These are phyloP conservation scores for Crocuta crocuta DNA, from an alignment of 2,113 vertebrate genomes.

Conservation along the genomic window DNA sequence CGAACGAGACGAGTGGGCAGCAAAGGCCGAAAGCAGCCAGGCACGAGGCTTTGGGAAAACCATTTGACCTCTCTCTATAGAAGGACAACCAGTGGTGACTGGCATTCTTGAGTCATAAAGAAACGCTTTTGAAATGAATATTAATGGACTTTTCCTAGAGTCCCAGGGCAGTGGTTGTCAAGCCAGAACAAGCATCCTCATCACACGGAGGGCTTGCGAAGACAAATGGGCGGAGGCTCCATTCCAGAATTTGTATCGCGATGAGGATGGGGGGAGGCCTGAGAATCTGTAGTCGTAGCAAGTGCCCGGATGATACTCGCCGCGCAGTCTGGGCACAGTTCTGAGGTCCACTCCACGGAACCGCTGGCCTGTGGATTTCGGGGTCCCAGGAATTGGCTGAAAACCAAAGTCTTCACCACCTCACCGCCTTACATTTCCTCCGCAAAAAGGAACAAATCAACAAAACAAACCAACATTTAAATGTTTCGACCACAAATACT, in stretches of 20 bases:
- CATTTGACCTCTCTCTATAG: neutral
- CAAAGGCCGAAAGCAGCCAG: neutral
- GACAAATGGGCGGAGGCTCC: neutral
- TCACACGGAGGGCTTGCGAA: neutral
- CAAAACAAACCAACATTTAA: neutral
- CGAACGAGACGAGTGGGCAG: neutral
- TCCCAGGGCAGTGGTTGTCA: neutral
- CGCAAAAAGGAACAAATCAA: slow-evolving; percentile 28
- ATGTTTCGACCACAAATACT: neutral
- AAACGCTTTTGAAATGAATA: neutral
- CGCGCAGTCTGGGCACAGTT: too few relatives aligned
- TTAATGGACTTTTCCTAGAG: neutral
- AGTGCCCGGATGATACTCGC: neutral
- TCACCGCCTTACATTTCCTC: neutral
- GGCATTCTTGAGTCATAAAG: neutral
- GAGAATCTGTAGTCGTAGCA: neutral
- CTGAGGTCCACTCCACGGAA: neutral
- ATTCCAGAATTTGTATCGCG: neutral
- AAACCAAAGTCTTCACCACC: slow-evolving; percentile 23
- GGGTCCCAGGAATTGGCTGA: neutral
- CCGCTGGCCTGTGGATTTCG: neutral
- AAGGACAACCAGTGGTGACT: neutral
- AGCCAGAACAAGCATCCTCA: neutral
- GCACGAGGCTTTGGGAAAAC: neutral
- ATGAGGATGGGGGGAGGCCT: neutral